These are phyloP conservation scores for Australoheros facetus DNA, from an alignment of 2,797 vertebrate species.

Conservation along the genomic window DNA sequence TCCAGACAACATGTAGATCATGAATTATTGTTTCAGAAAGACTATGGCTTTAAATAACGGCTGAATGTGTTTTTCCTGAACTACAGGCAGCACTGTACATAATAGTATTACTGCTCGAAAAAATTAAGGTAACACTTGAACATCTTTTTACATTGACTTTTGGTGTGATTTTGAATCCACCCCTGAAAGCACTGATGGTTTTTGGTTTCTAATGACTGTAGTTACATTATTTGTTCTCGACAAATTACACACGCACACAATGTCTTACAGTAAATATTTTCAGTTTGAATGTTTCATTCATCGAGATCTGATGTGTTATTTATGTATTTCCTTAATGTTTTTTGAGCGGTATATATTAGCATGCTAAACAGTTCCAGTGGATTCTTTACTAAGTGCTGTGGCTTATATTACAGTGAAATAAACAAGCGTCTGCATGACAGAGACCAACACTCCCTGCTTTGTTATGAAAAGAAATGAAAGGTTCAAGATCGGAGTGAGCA, in stretches of 20 bases:
- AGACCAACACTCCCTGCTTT: constrained; percentile 51
- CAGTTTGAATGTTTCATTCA: neutral
- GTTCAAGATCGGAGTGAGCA: constrained; percentile 58
- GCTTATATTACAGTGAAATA: constrained; percentile 30
- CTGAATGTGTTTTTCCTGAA: neutral
- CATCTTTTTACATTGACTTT: neutral
- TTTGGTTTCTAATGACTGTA: neutral
- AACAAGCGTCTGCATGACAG: constrained; percentile 63
- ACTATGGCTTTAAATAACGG: neutral
- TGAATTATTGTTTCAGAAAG: constrained; percentile 23
- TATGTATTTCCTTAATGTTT: neutral
- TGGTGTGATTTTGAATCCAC: neutral
- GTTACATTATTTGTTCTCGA: neutral
- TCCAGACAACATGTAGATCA: constrained; percentile 30
- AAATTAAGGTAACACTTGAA: neutral
- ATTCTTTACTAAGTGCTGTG: constrained; percentile 19
- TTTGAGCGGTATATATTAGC: neutral
- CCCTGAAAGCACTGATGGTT: neutral
- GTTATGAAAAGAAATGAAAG: constrained; percentile 72
- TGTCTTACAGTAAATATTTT: neutral
- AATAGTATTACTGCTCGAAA: neutral
- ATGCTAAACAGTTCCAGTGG: neutral
- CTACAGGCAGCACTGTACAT: neutral
- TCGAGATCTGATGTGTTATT: neutral
- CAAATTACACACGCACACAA: neutral